Percentiles rank a stretch among this genome's conserved stretches.
These are phyloP conservation scores for Phacellophora camtschatica DNA, from an alignment of 30 jellyfish, hydroid and myxozoan genomes.

Conservation along the genomic window DNA sequence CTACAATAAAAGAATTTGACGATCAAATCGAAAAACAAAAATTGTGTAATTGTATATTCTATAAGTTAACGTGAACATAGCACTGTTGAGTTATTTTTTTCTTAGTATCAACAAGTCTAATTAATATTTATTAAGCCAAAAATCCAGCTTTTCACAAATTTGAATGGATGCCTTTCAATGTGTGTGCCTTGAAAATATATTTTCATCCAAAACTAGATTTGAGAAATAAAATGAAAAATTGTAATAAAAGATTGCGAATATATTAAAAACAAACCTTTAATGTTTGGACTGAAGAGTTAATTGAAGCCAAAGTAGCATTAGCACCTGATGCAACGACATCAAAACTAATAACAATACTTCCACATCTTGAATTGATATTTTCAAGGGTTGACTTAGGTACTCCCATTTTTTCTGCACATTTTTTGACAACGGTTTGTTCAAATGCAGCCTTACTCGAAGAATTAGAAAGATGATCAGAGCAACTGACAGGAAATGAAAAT, in stretches of 20 bases:
- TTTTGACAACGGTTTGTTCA: constrained; percentile 12
- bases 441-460: constrained; percentile 29
- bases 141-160: too few species aligned
- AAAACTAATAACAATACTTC: constrained; percentile 27
- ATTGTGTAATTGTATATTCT: too few species aligned
- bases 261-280: constrained; percentile 3
- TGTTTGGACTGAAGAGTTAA: background rate
- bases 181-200: too few species aligned
- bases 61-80: too few species aligned
- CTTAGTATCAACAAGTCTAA: too few species aligned
- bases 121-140: too few species aligned
- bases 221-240: background rate
- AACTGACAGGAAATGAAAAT: constrained; percentile 32
- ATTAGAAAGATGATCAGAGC: constrained; percentile 15
- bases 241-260: background rate
- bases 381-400: background rate
- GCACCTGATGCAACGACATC: background rate
- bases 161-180: too few species aligned
- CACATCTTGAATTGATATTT: constrained; percentile 41
- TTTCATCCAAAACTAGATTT: too few species aligned
- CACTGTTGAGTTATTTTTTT: too few species aligned
- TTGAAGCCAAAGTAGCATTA: constrained; percentile 19
- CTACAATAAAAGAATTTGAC: too few species aligned
- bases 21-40: too few species aligned
- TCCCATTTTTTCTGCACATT: constrained; percentile 4